These are phyloP conservation scores for Salvelinus sp. DNA, from an alignment of 2,113 vertebrate species.

Conservation along the genomic window DNA sequence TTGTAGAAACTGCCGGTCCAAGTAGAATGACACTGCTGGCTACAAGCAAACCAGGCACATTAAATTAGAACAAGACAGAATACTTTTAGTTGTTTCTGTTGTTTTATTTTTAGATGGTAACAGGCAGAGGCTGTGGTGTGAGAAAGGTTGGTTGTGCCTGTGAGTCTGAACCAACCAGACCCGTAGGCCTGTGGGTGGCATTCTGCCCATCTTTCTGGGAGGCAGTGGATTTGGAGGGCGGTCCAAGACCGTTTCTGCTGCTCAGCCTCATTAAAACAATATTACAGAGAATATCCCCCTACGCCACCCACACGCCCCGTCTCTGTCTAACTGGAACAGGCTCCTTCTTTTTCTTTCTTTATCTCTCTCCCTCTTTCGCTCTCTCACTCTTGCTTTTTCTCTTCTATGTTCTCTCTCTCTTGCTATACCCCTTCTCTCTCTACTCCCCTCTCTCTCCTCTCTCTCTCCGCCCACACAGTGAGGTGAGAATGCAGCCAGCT, in stretches of 20 bases:
- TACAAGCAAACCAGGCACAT: slow-evolving; percentile 20
- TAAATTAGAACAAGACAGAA: slow-evolving; percentile 40
- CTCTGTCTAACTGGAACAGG: neutral
- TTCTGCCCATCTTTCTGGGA: slow-evolving; percentile 22
- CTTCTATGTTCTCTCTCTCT: neutral
- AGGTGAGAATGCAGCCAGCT: slow-evolving; percentile 24
- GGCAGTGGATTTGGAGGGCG: slow-evolving; percentile 39
- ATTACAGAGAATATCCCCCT: slow-evolving; percentile 43
- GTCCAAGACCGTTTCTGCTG: slow-evolving; percentile 31
- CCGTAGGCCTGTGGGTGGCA: slow-evolving; percentile 50
- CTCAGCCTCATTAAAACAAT: slow-evolving; percentile 60
- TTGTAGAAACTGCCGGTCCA: slow-evolving; percentile 21
- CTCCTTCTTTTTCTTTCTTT: neutral
- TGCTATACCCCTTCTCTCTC: slow-evolving; percentile 4
- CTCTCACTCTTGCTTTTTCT: neutral
- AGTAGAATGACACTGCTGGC: slow-evolving; percentile 21
- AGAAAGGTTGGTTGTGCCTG: neutral
- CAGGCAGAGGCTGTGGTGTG: slow-evolving; percentile 23
- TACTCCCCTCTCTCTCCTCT: neutral
- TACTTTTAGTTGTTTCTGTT: slow-evolving; percentile 38
- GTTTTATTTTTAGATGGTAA: slow-evolving; percentile 31
- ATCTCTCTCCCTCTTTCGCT: slow-evolving; percentile 2
- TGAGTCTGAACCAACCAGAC: slow-evolving; percentile 1
- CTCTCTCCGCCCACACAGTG: neutral
- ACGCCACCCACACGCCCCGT: slow-evolving; percentile 7